Evolutionary conservation across 2,888 invertebrate genomes (phyloP), one percentile per base, ranked within the genome.

Genomic region (Epiblema foenella): DNA sequence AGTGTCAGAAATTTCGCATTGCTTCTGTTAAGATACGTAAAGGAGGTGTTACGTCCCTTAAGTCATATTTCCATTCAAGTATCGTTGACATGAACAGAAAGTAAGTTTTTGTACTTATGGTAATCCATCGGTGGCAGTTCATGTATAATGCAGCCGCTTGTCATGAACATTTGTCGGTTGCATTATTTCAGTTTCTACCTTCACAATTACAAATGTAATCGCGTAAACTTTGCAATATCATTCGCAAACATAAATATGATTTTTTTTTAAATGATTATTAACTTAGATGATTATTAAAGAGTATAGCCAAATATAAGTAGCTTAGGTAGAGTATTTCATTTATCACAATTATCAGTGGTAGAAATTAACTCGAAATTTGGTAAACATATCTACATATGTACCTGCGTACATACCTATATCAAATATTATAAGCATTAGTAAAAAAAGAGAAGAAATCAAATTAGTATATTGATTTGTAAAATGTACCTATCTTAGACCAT

Each of bases 151-250:
- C 89, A 91, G 83, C 80, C 85, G 86, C 84, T 81, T 90, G 91
- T 90, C 91, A 89, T 88, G 88, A 90, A 91, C 91, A 91, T 91
- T 91, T 91, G 91, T 91, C 89, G 89, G 89, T 88, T 84, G 86
- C 85, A 88, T 86, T 89, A 88, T 88, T 89, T 88, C 85, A 87
- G 83, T 79, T 75, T 76, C 78, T 78, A 29, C 29, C 17, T 58
- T 46, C 56, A 51, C 51, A 60, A 60, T 60, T 46, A 60, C 60
- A 46, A 60, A 60, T 29, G n/a, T n/a, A 24, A 4, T 46, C 24
- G 24, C 10, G 24, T 60, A 20, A 46, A 60, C 60, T 17, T 60
- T 24, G 24, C 24, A 24, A 24, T 4, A 24, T n/a, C n/a, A n/a
- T n/a, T n/a, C n/a, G n/a, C n/a, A n/a, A n/a, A n/a, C n/a, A 24